Base-by-base conservation (phyloP, 2,113 vertebrate species). In the Chloroceryle aenea region DNA sequence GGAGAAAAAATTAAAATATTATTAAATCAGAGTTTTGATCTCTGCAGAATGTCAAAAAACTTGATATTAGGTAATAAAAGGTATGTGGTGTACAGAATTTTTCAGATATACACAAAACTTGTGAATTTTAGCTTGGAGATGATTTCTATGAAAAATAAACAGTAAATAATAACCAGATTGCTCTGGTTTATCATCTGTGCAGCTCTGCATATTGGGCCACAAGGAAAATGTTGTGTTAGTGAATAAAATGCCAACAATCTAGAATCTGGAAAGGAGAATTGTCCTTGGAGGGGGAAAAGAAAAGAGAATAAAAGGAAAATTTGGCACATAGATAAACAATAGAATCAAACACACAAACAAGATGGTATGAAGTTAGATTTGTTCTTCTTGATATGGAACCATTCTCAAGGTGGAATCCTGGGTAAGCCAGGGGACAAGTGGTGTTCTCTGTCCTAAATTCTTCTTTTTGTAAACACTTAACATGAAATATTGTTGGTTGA, bases 381-480 rank as follows among this genome's bases (percentile, higher is more conserved):
- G 18, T 68, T 79, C 12, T 66, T 50, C 63, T 71, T 81, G 29
- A 43, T 38, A 12, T 59, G 55, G 13, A 80, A 7, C 12, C 7
- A 25, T 87, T 93, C 91, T 55, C 20, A 77, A 69, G 30, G 62
- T 53, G 16, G 43, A 91, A 85, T 69, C 8, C 29, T 38, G 38
- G 42, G 14, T 58, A 58, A 73, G 25, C 10, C 42, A 34, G 23
- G 12, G 38, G 22, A 73, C 18, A 74, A 90, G 5, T 42, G 3
- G 10, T 47, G 16, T 29, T 82, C 82, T 85, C 45, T 27, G 52
- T 43, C 26, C 26, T 76, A 66, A 94, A 88, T 62, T 59, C 20
- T 83, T 63, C 7, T 71, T 93, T 96, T 92, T 80, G n/a, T 30
- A 85, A 94, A 88, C 42, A 58, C 43, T 92, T 87, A 73, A 78